Evolutionary conservation across 2,113 vertebrate genomes (phyloP).

Genomic region (Sturnira hondurensis): DNA sequence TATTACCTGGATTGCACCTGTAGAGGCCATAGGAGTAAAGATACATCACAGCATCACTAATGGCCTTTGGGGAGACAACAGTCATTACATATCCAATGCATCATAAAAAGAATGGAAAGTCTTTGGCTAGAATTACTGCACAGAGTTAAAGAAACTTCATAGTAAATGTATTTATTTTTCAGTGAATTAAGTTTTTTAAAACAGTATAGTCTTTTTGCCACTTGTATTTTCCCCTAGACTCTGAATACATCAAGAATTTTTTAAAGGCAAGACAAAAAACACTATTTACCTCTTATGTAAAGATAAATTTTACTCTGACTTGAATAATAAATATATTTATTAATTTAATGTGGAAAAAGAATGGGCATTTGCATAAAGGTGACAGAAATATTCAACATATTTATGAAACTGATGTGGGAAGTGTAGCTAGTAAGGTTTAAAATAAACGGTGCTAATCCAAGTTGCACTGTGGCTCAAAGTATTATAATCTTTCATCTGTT

Average conservation of each 20-base stretch:
- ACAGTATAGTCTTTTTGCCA: not conserved
- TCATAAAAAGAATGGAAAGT: not conserved
- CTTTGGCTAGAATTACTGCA: not conserved
- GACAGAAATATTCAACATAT: conserved; percentile 13
- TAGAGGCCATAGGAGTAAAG: not conserved
- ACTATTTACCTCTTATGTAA: conserved; percentile 6
- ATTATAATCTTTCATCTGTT: not conserved
- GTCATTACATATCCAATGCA: not conserved
- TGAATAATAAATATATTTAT: not conserved
- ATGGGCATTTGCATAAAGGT: not conserved
- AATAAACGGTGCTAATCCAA: conserved; percentile 37
- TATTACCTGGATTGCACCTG: not conserved
- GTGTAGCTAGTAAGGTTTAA: conserved; percentile 16
- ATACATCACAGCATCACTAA: not conserved
- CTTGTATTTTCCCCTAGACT: not conserved
- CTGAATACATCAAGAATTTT: not conserved
- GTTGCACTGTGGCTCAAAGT: not conserved
- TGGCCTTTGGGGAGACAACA: not conserved
- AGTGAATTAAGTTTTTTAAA: conserved; percentile 1
- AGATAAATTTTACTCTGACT: not conserved
- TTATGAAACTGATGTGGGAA: conserved; percentile 20
- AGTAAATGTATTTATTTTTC: conserved; percentile 5
- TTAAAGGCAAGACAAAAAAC: not conserved
- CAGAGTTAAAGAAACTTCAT: not conserved
- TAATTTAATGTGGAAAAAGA: not conserved